Evolutionary conservation across 2,888 invertebrate species (phyloP), one percentile per base, ranked within the genome.

Genomic region (Tipula confusa): DNA sequence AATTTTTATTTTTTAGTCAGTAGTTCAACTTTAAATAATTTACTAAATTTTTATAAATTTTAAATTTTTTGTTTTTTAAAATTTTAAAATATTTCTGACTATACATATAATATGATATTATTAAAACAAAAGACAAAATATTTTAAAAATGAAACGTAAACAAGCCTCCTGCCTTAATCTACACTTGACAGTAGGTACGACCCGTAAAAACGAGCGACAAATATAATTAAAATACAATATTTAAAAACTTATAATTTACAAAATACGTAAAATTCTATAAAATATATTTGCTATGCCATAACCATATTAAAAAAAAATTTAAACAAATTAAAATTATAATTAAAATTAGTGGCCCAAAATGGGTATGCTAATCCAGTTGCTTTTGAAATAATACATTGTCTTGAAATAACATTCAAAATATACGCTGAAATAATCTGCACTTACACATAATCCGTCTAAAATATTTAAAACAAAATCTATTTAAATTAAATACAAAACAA

Each of bases 381-480:
- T 64, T 64, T 64, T 24, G 11, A 64, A 64, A 15, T 9, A 11
- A 64, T 64, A 64, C 64, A 64, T 64, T 64, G 64, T 64, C 24
- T 64, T 24, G 15, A 43, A 43, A 43, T 43, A 64, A 64, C 18
- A 64, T 24, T 13, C 18, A 64, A 64, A 18, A 64, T 64, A 64
- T 64, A 64, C 64, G 64, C 64, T 64, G 24, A 64, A 64, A 64
- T 64, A 64, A 64, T 64, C 18, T 64, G 64, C 64, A 64, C 64
- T 64, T 64, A 64, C 64, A 64, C 64, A 64, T 64, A 64, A 64
- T 64, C 64, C 64, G 64, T 64, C 64, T 64, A 64, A 64, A 64
- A 64, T 24, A 24, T 24, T 64, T 43, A 11, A 33, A 33, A 9
- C 6, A 33, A 33, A 33, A 33, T 11, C 33, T 33, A 33, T 33